Percentiles rank a stretch among this genome's conserved stretches.
Conservation (phyloP, 2,113 vertebrate genomes). For the Helogale parvula region DNA sequence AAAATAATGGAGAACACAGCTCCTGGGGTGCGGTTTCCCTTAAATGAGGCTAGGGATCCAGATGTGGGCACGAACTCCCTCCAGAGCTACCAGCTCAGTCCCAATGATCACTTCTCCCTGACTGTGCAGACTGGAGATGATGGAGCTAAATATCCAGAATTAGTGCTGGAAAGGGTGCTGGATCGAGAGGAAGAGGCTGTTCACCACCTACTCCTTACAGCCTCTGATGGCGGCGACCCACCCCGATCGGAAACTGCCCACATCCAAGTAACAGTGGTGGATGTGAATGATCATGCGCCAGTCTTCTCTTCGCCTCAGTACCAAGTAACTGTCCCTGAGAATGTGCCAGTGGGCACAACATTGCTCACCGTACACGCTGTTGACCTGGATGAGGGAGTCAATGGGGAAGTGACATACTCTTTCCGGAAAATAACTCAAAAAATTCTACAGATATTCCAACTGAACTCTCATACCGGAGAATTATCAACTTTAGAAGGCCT, state of each 20-base stretch:
- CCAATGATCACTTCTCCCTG: conserved; percentile 84
- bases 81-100: conserved; percentile 84
- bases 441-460: conserved; percentile 63
- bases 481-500: conserved; percentile 68
- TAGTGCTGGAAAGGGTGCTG: conserved; percentile 85
- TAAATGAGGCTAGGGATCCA: conserved; percentile 82
- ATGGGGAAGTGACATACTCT: conserved; percentile 81
- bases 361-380: conserved; percentile 84
- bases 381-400: conserved; percentile 84
- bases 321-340: conserved; percentile 85
- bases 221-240: conserved; percentile 87
- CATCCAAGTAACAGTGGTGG: conserved; percentile 84
- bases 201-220: conserved; percentile 83
- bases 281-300: conserved; percentile 85
- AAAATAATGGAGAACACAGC: conserved; percentile 88
- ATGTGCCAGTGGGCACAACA: conserved; percentile 79
- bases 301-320: conserved; percentile 83
- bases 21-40: conserved; percentile 88
- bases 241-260: conserved; percentile 83
- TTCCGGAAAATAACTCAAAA: conserved; percentile 75
- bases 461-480: conserved; percentile 75
- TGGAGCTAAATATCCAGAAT: conserved; percentile 85
- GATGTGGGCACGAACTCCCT: conserved; percentile 86
- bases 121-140: conserved; percentile 81
- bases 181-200: conserved; percentile 83